phyloP scores from a whole-genome alignment of 2,888 invertebrate species.

The Aphidius colemani region DNA sequence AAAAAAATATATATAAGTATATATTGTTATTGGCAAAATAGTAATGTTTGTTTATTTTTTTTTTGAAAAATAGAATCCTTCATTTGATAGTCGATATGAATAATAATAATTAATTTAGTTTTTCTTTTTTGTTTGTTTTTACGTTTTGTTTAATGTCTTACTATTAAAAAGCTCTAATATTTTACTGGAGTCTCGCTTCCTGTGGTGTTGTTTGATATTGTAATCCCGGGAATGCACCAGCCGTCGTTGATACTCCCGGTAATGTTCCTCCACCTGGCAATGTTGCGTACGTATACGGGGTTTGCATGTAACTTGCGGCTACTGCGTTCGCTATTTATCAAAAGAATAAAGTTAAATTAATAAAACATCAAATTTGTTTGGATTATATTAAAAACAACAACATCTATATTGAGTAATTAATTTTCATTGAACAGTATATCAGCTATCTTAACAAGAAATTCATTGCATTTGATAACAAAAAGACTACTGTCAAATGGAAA shows the following conservation, averaged over 20 bases:
- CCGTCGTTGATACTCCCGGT: slow-evolving; percentile 61
- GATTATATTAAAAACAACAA: too few relatives aligned
- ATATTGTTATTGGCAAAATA: neutral
- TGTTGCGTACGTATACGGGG: slow-evolving; percentile 74
- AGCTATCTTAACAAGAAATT: slow-evolving; percentile 19
- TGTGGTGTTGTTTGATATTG: slow-evolving; percentile 71
- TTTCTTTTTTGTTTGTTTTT: slow-evolving; percentile 5
- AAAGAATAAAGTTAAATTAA: slow-evolving; percentile 22
- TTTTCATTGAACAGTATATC: too few relatives aligned
- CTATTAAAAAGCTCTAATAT: slow-evolving; percentile 53
- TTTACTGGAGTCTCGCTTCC: slow-evolving; percentile 73
- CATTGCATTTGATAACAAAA: neutral
- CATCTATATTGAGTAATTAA: too few relatives aligned
- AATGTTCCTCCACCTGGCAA: slow-evolving; percentile 69
- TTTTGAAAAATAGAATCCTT: too few relatives aligned
- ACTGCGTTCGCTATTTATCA: slow-evolving; percentile 59
- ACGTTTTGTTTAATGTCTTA: slow-evolving; percentile 1
- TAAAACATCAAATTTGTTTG: too few relatives aligned
- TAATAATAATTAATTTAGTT: slow-evolving; percentile 16
- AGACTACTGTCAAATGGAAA: neutral
- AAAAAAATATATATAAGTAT: neutral
- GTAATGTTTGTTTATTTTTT: slow-evolving; percentile 11
- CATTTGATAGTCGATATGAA: slow-evolving; percentile 7
- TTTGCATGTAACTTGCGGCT: slow-evolving; percentile 71
- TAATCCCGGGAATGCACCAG: slow-evolving; percentile 69